Conservation (phyloP, 2,888 invertebrate species). For the Lepidocyrtoides sp. region DNA sequence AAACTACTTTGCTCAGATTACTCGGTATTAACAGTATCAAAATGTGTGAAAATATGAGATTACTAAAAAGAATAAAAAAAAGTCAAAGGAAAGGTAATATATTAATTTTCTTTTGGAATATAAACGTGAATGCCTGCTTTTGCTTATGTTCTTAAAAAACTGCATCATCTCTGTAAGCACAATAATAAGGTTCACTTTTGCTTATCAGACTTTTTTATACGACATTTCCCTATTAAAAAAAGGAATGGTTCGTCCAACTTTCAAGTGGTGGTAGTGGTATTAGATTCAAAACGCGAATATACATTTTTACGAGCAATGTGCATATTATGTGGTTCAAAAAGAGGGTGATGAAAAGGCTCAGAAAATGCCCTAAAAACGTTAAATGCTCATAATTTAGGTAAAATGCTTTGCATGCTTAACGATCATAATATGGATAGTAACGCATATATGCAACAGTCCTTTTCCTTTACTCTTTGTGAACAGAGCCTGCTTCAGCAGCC, state of each 20-base stretch:
- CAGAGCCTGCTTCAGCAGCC: background rate
- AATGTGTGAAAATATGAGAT: constrained; percentile 74
- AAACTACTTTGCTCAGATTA: background rate
- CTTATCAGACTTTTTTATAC: background rate
- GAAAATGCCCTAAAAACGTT: constrained; percentile 45
- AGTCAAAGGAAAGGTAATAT: constrained; percentile 19
- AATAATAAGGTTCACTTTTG: background rate
- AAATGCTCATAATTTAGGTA: constrained; percentile 55
- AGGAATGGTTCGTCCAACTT: constrained; percentile 49
- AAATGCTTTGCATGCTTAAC: constrained; percentile 66
- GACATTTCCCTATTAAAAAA: constrained; percentile 22
- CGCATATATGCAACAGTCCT: background rate
- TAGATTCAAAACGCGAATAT: background rate
- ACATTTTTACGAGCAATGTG: constrained; percentile 20
- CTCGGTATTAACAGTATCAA: background rate
- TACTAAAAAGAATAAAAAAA: constrained; percentile 26
- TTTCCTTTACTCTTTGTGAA: background rate
- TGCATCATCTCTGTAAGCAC: background rate
- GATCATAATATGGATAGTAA: background rate
- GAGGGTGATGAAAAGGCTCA: constrained; percentile 74
- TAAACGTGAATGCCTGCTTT: background rate
- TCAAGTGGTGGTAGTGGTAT: constrained; percentile 16
- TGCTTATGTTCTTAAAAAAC: background rate
- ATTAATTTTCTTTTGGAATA: constrained; percentile 37
- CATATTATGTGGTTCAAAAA: background rate